Percentiles rank a stretch among this genome's conserved stretches.
phyloP scores from a whole-genome alignment of 2,797 vertebrate species.

The Garrulus glandarius region DNA sequence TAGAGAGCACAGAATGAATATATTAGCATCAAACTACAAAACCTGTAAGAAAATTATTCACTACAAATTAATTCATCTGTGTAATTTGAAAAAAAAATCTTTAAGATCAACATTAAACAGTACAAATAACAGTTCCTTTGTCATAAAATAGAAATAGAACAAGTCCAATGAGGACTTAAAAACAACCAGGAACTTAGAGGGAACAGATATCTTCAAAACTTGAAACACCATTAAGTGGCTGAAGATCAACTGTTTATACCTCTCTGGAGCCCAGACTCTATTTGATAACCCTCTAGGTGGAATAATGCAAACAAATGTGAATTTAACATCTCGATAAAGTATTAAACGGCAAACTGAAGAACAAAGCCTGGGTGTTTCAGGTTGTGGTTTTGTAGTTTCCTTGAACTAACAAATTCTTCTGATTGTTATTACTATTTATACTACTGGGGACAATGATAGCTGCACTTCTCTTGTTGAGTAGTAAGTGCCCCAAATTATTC shows the following conservation, averaged over 20 bases:
- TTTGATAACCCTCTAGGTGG: background rate
- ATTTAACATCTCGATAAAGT: background rate
- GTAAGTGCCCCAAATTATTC: background rate
- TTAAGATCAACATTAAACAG: background rate
- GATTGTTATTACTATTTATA: background rate
- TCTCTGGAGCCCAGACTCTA: background rate
- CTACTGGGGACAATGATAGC: accelerated
- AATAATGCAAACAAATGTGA: background rate
- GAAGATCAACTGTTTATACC: background rate
- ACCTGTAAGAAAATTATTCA: background rate
- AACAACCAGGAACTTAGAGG: background rate
- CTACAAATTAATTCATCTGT: background rate
- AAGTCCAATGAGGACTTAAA: background rate
- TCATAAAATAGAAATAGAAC: background rate
- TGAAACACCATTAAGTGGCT: background rate
- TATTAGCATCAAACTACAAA: background rate
- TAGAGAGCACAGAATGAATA: background rate
- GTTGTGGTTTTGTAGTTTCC: background rate
- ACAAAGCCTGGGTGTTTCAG: background rate
- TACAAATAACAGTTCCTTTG: background rate
- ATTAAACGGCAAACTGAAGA: background rate
- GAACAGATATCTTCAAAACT: background rate
- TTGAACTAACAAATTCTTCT: background rate
- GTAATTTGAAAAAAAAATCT: background rate
- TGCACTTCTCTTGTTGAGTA: background rate